Evolutionary conservation across 2,888 invertebrate genomes (phyloP).

Genomic region (Neoscelio sp.): DNA sequence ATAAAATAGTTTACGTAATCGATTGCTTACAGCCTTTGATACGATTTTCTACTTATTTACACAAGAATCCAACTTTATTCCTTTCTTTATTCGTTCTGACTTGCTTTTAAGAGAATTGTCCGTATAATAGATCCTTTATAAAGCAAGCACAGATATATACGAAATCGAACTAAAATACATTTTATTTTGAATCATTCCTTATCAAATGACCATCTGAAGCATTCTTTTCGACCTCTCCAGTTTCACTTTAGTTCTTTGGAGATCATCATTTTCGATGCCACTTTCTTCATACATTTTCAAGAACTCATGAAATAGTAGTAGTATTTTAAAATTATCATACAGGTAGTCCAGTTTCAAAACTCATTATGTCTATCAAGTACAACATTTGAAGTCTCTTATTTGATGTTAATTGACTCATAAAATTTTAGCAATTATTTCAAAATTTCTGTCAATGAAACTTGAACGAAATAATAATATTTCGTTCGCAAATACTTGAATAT

Average conservation of each 20-base stretch:
- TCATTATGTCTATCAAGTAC: too few species aligned
- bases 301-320: constrained; percentile 7
- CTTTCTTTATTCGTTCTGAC: constrained; percentile 32
- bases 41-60: constrained; percentile 45
- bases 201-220: constrained; percentile 38
- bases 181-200: constrained; percentile 32
- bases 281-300: constrained; percentile 18
- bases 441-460: too few species aligned
- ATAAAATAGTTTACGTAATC: constrained; percentile 23
- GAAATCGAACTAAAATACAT: constrained; percentile 19
- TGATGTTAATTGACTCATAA: too few species aligned
- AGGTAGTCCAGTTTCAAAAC: too few species aligned
- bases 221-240: constrained; percentile 12
- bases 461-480: too few species aligned
- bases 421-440: too few species aligned
- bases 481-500: too few species aligned
- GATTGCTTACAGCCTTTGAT: constrained; percentile 27
- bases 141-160: constrained; percentile 19
- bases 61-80: constrained; percentile 43
- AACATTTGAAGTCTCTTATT: too few species aligned
- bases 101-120: constrained; percentile 46
- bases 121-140: constrained; percentile 47
- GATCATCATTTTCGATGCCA: constrained; percentile 9
- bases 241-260: constrained; percentile 9
- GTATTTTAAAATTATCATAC: too few species aligned